Conservation (phyloP, 2,113 vertebrate species). For the Cryptomyrus ogoouensis region DNA sequence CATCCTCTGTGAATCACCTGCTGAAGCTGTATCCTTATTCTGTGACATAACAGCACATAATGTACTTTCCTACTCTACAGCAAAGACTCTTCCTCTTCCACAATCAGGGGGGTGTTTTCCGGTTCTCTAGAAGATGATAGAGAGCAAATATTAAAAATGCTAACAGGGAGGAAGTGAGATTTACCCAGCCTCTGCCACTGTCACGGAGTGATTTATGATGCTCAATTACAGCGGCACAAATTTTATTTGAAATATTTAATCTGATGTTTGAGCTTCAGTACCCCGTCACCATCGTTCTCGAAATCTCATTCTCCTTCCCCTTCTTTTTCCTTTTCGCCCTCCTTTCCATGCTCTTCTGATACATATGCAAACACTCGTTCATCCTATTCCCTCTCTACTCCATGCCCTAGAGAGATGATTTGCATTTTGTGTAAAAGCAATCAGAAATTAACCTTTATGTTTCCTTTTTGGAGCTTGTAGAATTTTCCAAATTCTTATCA, state of each 20-base stretch:
- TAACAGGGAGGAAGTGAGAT: not conserved
- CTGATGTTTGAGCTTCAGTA: not conserved
- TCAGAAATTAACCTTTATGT: not conserved
- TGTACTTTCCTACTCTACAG: not conserved
- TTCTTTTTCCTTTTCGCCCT: not conserved
- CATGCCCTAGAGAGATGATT: not conserved
- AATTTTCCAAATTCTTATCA: not conserved
- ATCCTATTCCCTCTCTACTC: not conserved
- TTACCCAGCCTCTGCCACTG: not conserved
- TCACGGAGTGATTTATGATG: not conserved
- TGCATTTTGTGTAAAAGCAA: not conserved
- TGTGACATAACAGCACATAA: not conserved
- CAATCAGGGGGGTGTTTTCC: not conserved
- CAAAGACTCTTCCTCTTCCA: not conserved
- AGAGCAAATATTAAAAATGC: not conserved
- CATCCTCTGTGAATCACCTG: not conserved
- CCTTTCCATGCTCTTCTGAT: not conserved
- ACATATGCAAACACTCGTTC: not conserved
- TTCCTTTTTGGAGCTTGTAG: not conserved
- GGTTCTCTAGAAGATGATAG: not conserved
- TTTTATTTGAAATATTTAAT: not conserved
- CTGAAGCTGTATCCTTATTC: not conserved
- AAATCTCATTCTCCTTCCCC: not conserved
- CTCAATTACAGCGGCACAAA: not conserved
- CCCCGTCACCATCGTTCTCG: not conserved